These are phyloP conservation scores for Sceloporus tristichus DNA, from an alignment of 2,113 vertebrate genomes.

Conservation along the genomic window DNA sequence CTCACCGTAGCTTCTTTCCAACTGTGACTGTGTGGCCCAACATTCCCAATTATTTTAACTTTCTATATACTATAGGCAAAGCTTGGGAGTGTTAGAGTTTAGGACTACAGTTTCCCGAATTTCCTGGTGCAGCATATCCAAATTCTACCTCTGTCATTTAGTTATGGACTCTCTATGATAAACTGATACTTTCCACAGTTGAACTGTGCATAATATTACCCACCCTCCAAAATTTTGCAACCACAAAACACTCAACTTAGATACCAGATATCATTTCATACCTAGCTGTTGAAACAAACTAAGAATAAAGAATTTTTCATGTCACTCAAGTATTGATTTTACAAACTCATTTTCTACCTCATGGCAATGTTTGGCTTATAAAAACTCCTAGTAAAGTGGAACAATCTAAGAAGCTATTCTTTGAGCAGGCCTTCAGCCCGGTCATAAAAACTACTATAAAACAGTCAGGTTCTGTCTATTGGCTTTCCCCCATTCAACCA, in stretches of 20 bases:
- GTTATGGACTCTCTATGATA: too few species aligned
- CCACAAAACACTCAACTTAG: too few species aligned
- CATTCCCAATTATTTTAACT: not conserved
- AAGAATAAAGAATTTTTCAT: not conserved
- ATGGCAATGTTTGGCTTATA: not conserved
- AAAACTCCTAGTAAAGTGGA: not conserved
- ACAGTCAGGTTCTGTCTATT: not conserved
- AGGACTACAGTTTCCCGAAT: too few species aligned
- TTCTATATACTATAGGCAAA: not conserved
- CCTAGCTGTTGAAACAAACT: too few species aligned
- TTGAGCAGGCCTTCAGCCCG: not conserved
- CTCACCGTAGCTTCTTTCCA: not conserved
- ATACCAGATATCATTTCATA: too few species aligned
- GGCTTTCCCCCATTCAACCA: not conserved
- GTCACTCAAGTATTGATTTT: not conserved
- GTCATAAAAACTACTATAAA: not conserved
- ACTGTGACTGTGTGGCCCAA: not conserved
- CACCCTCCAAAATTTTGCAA: too few species aligned
- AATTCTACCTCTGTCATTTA: too few species aligned
- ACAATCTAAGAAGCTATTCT: not conserved
- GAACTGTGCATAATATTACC: too few species aligned
- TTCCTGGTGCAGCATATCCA: too few species aligned
- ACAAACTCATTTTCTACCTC: not conserved
- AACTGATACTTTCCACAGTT: too few species aligned
- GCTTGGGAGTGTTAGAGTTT: too few species aligned